Evolutionary conservation across 2,797 vertebrate genomes (phyloP), one percentile per base, ranked within the genome.

Genomic region (Uromys caudimaculatus): DNA sequence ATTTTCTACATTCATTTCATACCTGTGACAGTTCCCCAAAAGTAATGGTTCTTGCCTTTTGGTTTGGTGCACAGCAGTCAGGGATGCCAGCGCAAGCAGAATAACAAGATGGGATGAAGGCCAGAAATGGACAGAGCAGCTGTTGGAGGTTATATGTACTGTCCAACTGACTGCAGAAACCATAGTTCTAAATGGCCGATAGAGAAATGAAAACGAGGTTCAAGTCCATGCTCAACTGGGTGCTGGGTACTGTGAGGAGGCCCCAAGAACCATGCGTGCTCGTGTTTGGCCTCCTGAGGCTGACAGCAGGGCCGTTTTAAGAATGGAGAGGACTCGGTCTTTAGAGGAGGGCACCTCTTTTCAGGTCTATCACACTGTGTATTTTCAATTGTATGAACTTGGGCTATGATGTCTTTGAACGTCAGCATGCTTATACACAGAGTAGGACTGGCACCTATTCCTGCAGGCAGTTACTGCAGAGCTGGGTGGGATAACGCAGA

Each of bases 1-100:
- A 95, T 97, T 97, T 95, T 97, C 91, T 73, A 90, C 95, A 98
- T 98, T 97, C 96, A 95, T 89, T 86, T 97, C 97, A 96, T 97
- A 97, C 95, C 96, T 97, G 97, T 73, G 88, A 97, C 88, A 93
- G 67, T 92, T 95, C 90, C 93, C 96, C 50, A 71, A 95, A 95
- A 96, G 87, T 10, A 96, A 93, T 52, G 91, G 50, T 71, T 90
- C 88, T 93, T 29, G 90, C 93, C 94, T 96, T 78, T 64, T 94
- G 93, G 92, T 95, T 97, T 96, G 87, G 64, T 96, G 69, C 81
- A 90, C 73, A 88, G 96, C 93, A 95, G 96, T 95, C 96, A 96
- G 88, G 95, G 97, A 32, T 96, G 95, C 69, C 92, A 67, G 58
- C 14, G 16, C 32, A 81, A 82, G 64, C 79, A 84, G 84, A 96